Evolutionary conservation across 23 tunicate species (phyloP).

Genomic region (Ascidia mentula): DNA sequence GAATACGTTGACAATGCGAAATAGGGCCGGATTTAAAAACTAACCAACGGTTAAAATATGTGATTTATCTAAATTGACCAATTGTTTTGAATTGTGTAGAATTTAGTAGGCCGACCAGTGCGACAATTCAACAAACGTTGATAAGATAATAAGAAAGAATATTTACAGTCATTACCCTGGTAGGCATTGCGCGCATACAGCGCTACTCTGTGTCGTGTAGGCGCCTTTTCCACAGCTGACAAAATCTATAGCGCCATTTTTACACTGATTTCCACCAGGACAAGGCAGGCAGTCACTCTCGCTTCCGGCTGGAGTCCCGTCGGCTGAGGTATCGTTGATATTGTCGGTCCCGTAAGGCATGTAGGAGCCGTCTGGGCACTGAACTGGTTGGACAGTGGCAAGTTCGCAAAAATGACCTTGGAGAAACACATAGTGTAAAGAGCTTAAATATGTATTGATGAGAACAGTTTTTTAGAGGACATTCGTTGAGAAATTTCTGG

Average conservation of each 20-base stretch:
- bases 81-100: too few species aligned
- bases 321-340: background rate
- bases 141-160: too few species aligned
- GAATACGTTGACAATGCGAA: background rate
- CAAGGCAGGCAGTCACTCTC: conserved; percentile 73
- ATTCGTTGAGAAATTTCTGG: too few species aligned
- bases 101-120: too few species aligned
- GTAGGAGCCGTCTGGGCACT: conserved; percentile 85
- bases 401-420: conserved; percentile 84
- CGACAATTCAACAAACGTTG: too few species aligned
- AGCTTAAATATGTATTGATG: too few species aligned
- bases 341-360: conserved; percentile 82
- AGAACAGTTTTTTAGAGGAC: too few species aligned
- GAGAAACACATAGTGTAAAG: too few species aligned
- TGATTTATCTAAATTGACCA: too few species aligned
- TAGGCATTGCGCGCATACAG: conserved; percentile 59
- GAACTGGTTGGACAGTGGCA: conserved; percentile 84
- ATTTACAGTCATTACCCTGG: too few species aligned
- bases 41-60: too few species aligned
- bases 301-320: conserved; percentile 71
- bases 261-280: conserved; percentile 78
- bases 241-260: conserved; percentile 40
- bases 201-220: conserved; percentile 65
- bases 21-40: too few species aligned
- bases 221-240: conserved; percentile 60